Conservation (phyloP, 1,140 invertebrate species). For the Ooceraea biroi region DNA sequence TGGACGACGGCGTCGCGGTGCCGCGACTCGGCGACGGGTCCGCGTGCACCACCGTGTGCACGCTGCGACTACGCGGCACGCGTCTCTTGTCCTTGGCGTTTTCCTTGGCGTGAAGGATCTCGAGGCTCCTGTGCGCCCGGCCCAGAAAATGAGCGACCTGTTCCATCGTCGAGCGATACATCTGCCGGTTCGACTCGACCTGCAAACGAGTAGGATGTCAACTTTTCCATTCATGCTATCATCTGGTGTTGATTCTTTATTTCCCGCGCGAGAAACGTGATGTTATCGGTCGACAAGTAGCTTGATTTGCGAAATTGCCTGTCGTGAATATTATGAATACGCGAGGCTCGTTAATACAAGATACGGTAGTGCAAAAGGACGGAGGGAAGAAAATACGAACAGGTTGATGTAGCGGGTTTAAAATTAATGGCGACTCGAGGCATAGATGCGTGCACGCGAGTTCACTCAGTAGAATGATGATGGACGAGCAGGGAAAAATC, state of each 20-base stretch:
- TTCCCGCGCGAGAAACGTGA: not conserved
- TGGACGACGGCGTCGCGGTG: slow-evolving; percentile 59
- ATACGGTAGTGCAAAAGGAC: not conserved
- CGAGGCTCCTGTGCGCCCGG: slow-evolving; percentile 89
- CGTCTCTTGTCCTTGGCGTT: slow-evolving; percentile 75
- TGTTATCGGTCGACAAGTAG: not conserved
- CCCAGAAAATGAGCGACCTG: slow-evolving; percentile 92
- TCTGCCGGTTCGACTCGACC: slow-evolving; percentile 92
- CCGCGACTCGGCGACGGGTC: slow-evolving; percentile 55
- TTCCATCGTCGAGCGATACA: slow-evolving; percentile 93
- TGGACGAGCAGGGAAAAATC: not conserved
- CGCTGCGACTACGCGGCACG: slow-evolving; percentile 85
- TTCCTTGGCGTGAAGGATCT: slow-evolving; percentile 83
- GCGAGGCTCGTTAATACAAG: not conserved
- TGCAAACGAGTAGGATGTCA: slow-evolving; percentile 81
- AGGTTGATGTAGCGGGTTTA: not conserved
- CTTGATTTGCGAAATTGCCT: too few species aligned
- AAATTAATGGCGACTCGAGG: not conserved
- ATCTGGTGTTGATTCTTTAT: not conserved
- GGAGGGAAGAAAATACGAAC: not conserved
- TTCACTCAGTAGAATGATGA: slow-evolving; percentile 42
- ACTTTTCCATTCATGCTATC: too few species aligned
- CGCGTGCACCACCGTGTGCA: slow-evolving; percentile 80
- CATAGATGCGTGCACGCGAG: too few species aligned
- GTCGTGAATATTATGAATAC: too few species aligned